Evolutionary conservation across 2,113 vertebrate genomes (phyloP), one percentile per base, ranked within the genome.

Genomic region (Fregetta grallaria): DNA sequence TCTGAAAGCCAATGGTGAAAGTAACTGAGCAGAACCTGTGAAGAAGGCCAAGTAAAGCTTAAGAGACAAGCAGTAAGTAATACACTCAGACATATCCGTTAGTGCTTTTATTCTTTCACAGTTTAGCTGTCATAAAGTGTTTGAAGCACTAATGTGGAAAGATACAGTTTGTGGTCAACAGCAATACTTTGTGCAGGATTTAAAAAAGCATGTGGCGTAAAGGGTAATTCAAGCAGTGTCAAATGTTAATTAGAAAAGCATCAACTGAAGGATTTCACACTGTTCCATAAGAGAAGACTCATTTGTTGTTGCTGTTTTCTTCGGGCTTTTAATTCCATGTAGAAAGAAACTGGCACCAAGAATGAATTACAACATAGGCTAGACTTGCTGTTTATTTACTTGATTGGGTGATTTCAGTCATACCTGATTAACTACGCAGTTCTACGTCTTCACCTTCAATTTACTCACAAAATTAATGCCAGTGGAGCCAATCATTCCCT

Each of bases 41-140:
- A 82, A 82, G 72, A 81, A 70, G 55, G 93, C 53, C 67, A 61
- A 92, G 47, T 50, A 89, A 71, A 88, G 42, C 72, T 79, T 71
- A 90, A 87, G 90, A 91, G 83, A 88, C 59, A 91, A 95, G 61
- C 72, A 71, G 21, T 86, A 95, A 77, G 66, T 92, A 95, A 97
- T 90, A 32, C 19, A 36, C 91, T 89, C 86, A 95, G 96, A 96
- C 86, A 97, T 92, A 94, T 84, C 95, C 88, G 89, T 95, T 97
- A 95, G 76, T 86, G 78, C 86, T 88, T 96, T 95, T 96, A 74
- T 84, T 97, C 91, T 94, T 94, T 78, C 40, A 36, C 61, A 32
- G 65, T 82, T 88, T 56, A 56, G 22, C 90, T 96, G 94, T 92
- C 92, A 84, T 32, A 68, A 56, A 19, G 30, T 30, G 44, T 94